Conservation (phyloP, 1,140 invertebrate species). For the Drosophila parabipectinata region DNA sequence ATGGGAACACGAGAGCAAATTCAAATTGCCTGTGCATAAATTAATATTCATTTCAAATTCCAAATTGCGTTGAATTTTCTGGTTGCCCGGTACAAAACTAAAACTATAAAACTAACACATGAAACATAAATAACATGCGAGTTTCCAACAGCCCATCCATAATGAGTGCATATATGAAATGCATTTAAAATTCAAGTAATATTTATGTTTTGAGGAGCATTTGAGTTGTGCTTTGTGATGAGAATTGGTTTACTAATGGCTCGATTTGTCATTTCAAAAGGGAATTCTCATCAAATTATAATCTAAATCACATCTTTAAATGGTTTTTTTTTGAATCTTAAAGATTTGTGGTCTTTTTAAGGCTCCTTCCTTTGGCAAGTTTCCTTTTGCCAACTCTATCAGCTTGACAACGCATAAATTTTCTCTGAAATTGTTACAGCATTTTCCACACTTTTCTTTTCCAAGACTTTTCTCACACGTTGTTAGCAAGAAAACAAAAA, state of each 20-base stretch:
- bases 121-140: constrained; percentile 26
- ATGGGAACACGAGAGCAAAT: constrained; percentile 18
- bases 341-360: not conserved
- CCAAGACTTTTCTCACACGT: not conserved
- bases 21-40: constrained; percentile 72
- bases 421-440: constrained; percentile 18
- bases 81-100: constrained; percentile 12
- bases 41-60: constrained; percentile 71
- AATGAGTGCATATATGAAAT: not conserved
- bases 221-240: too few relatives aligned
- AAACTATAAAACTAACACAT: constrained; percentile 12
- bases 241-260: too few relatives aligned
- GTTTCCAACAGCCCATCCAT: too few relatives aligned
- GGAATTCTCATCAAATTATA: too few relatives aligned
- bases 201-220: too few relatives aligned
- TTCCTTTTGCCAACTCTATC: constrained; percentile 18
- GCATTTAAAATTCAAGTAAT: not conserved
- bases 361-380: not conserved
- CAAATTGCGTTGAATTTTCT: constrained; percentile 58
- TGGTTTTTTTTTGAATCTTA: not conserved
- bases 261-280: too few relatives aligned
- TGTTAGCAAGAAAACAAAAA: not conserved
- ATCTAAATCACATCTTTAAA: not conserved
- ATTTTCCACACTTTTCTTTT: constrained; percentile 10
- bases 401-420: constrained; percentile 41